These are phyloP conservation scores for Thryonomys swinderianus DNA, from an alignment of 2,113 vertebrate species.

Conservation along the genomic window DNA sequence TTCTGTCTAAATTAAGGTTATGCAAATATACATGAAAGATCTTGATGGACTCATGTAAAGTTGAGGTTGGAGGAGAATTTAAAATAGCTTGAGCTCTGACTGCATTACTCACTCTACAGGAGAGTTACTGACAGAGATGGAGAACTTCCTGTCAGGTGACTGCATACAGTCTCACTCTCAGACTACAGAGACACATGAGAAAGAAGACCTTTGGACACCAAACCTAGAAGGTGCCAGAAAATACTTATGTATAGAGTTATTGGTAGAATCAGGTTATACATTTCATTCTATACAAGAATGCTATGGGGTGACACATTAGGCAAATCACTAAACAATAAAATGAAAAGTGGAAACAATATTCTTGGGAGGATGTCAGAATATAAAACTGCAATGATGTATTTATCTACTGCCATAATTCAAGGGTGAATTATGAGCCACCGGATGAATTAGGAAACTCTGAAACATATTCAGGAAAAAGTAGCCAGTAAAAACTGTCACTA, in stretches of 20 bases:
- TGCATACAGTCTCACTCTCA: background rate
- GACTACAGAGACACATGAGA: background rate
- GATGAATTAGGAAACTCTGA: background rate
- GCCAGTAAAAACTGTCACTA: background rate
- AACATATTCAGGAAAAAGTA: background rate
- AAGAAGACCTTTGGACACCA: background rate
- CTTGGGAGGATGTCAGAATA: background rate
- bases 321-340: conserved; percentile 19
- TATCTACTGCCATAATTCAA: background rate
- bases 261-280: background rate
- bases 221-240: background rate
- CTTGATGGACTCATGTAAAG: background rate
- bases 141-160: background rate
- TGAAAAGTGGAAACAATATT: background rate
- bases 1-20: background rate
- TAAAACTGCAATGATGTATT: background rate
- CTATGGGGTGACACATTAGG: background rate
- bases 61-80: background rate
- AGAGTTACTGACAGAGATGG: background rate
- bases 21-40: background rate
- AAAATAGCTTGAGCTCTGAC: background rate
- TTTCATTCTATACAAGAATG: background rate
- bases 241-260: background rate
- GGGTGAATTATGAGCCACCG: background rate
- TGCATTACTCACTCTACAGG: background rate